Conservation (phyloP, 2,888 invertebrate genomes). For the Seira sanloemensis region DNA sequence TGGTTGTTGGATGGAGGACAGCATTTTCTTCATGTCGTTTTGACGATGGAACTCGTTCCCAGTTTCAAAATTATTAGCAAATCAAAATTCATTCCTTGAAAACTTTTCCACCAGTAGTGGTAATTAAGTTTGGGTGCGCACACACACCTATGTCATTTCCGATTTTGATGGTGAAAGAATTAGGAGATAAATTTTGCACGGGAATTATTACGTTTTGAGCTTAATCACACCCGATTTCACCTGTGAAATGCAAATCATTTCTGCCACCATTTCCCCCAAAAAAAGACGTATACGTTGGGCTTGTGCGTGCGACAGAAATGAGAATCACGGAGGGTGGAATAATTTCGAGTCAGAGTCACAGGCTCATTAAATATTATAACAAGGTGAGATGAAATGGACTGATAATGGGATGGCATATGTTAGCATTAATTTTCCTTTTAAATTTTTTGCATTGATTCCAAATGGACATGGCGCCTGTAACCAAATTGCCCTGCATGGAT, state of each 20-base stretch:
- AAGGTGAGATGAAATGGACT: slow-evolving; percentile 56
- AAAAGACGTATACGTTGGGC: too few species aligned
- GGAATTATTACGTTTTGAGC: neutral
- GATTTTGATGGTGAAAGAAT: neutral
- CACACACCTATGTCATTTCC: neutral
- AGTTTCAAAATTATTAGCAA: too few species aligned
- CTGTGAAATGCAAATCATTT: too few species aligned
- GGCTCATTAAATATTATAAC: slow-evolving; percentile 58
- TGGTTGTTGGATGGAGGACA: slow-evolving; percentile 26
- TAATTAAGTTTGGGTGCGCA: neutral
- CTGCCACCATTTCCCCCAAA: too few species aligned
- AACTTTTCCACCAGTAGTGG: neutral
- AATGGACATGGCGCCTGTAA: neutral
- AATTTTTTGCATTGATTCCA: neutral
- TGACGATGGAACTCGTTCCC: neutral
- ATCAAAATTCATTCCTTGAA: too few species aligned
- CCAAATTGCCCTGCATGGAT: neutral
- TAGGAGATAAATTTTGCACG: neutral
- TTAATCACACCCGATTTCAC: too few species aligned
- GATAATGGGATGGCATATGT: slow-evolving; percentile 17
- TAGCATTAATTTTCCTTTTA: neutral
- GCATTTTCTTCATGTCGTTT: neutral
- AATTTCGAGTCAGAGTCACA: neutral
- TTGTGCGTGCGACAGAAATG: neutral
- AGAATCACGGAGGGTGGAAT: neutral